Base-by-base conservation (phyloP, 2,888 invertebrate species). In the Andrena camellia region DNA sequence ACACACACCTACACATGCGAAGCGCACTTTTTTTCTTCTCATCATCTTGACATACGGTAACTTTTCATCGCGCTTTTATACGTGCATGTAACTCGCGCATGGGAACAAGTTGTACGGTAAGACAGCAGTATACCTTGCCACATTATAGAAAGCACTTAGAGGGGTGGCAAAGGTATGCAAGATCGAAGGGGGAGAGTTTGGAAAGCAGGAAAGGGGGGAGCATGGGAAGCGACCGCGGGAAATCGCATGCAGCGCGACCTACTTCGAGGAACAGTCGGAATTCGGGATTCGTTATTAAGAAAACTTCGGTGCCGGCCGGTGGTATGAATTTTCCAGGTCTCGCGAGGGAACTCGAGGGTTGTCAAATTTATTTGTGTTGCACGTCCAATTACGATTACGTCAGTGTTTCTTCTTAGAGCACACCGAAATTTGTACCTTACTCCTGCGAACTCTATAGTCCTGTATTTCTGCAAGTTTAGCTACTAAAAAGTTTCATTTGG, bases 261-360 rank as follows among this genome's bases (percentile, higher is more conserved):
- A 88, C 78, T 88, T 85, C 66, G 72, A 6, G 74, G 59, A 83
- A 83, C 84, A 84, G 80, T 76, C 26, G 78, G 81, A 81, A 86
- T 89, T 82, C 77, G 64, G 74, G 81, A 81, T 88, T 76, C 84
- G 83, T 88, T 87, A 88, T 88, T 88, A 88, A 88, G 86, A 88
- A 88, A 88, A 88, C 71, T 87, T 84, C 63, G 72, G 26, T 59
- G 78, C 29, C 26, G 68, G 63, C 64, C 66, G 63, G 72, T 62
- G 70, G 73, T 77, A 88, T 82, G 81, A 84, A 86, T 88, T 87
- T 86, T 78, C 74, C 73, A 64, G 62, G 42, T 35, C 35, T 50
- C 50, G 7, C 20, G 20, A 20, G 67, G 1, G 8, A 63, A 79
- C 50, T 52, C 67, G 2, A 50, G 26, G 59, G 42, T 69, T 78